These are phyloP conservation scores for Jordanella pulchra DNA, from an alignment of 2,797 vertebrate genomes.

Conservation along the genomic window DNA sequence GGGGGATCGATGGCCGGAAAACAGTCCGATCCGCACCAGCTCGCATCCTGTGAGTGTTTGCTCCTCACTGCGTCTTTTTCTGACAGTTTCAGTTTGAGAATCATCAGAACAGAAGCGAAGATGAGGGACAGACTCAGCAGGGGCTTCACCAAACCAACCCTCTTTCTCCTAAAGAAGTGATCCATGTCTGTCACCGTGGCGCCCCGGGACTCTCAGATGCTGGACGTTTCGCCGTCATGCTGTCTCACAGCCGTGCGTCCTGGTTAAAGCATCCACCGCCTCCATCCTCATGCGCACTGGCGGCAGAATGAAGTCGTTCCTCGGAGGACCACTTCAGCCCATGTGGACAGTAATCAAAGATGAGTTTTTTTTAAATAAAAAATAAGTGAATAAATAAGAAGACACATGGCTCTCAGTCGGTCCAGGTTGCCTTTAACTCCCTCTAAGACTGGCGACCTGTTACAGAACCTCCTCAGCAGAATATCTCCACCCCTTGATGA, in stretches of 20 bases:
- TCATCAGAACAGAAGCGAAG: slow-evolving; percentile 80
- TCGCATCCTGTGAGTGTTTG: slow-evolving; percentile 33
- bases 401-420: neutral
- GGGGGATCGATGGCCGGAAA: slow-evolving; percentile 43
- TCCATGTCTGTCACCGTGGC: slow-evolving; percentile 72
- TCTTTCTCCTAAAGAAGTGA: slow-evolving; percentile 74
- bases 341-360: slow-evolving; percentile 15
- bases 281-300: slow-evolving; percentile 16
- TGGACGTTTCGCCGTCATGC: slow-evolving; percentile 43
- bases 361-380: neutral
- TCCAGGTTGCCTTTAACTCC: neutral
- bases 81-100: slow-evolving; percentile 79
- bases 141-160: slow-evolving; percentile 75
- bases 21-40: slow-evolving; percentile 63
- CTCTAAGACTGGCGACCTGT: slow-evolving; percentile 20
- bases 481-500: slow-evolving; percentile 39
- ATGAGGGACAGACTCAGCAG: slow-evolving; percentile 80
- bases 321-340: slow-evolving; percentile 31
- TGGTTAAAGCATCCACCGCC: slow-evolving; percentile 17
- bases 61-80: slow-evolving; percentile 68
- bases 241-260: slow-evolving; percentile 25
- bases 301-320: slow-evolving; percentile 7
- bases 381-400: neutral
- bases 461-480: slow-evolving; percentile 8
- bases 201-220: slow-evolving; percentile 27